These are phyloP conservation scores for Philypnodon macrostomus DNA, from an alignment of 2,797 vertebrate genomes.

Conservation along the genomic window DNA sequence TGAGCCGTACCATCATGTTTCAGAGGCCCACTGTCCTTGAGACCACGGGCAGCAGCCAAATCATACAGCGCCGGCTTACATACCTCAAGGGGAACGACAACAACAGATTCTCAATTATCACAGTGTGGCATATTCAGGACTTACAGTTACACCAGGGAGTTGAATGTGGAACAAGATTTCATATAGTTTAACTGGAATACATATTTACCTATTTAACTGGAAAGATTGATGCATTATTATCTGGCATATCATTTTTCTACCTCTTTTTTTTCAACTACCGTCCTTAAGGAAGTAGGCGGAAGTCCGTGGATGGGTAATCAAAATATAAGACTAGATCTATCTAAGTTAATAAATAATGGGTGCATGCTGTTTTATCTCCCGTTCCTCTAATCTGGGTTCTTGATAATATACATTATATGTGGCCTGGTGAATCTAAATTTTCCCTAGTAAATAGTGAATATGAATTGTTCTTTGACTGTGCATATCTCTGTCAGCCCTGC, in stretches of 20 bases:
- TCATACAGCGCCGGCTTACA: conserved; percentile 61
- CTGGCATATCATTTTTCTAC: conserved; percentile 5
- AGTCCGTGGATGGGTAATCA: no score
- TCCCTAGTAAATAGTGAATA: no score
- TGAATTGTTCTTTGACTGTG: no score
- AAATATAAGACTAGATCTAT: no score
- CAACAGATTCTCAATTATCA: conserved; percentile 69
- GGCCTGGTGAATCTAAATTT: no score
- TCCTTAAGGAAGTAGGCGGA: no score
- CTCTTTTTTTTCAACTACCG: no score
- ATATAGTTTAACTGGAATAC: conserved; percentile 17
- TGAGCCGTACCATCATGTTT: conserved; percentile 55
- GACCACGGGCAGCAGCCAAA: conserved; percentile 59
- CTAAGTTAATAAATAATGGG: no score
- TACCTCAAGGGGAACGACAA: conserved; percentile 72
- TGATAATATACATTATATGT: no score
- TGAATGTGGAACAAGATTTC: conserved; percentile 48
- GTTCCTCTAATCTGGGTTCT: no score
- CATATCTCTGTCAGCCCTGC: no score
- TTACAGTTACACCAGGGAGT: conserved; percentile 34
- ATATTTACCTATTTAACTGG: conserved; percentile 48
- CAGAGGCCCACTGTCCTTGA: conserved; percentile 61
- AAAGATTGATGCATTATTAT: conserved; percentile 20
- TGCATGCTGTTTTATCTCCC: no score
- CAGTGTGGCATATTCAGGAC: conserved; percentile 58